A percentile compares a stretch with the other conserved stretches of the same genome.
phyloP scores from a whole-genome alignment of 1,140 invertebrate genomes.

The Uloborus diversus region DNA sequence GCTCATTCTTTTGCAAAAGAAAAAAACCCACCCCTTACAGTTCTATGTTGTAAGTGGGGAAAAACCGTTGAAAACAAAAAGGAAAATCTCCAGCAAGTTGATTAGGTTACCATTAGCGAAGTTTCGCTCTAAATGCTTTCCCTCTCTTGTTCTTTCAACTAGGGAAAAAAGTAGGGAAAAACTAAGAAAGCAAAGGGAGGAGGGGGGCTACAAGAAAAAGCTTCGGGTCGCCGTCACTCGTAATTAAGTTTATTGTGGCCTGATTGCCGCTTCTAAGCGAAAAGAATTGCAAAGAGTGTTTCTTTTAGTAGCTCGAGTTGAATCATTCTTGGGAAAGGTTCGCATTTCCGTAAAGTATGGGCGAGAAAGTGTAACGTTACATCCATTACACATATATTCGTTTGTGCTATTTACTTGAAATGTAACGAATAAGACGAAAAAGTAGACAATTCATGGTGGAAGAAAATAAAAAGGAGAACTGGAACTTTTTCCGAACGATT shows the following conservation, averaged over 20 bases:
- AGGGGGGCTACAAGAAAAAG: conserved; percentile 15
- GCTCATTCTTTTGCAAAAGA: neutral
- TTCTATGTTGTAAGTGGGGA: neutral
- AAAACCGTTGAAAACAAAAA: neutral
- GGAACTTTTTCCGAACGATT: too few species aligned
- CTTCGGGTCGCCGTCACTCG: conserved; percentile 18
- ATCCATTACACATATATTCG: too few species aligned
- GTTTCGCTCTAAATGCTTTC: conserved; percentile 45
- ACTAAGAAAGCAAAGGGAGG: too few species aligned
- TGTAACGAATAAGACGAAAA: too few species aligned
- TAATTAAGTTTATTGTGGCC: conserved; percentile 55
- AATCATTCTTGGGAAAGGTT: neutral
- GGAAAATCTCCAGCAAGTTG: conserved; percentile 23
- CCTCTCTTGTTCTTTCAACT: conserved; percentile 3
- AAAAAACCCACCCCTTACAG: neutral
- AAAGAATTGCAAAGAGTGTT: conserved; percentile 46
- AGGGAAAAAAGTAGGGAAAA: neutral
- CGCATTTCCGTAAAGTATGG: too few species aligned
- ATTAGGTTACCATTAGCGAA: conserved; percentile 52
- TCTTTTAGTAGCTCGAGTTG: conserved; percentile 29
- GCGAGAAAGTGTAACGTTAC: too few species aligned
- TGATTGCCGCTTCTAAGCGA: conserved; percentile 39
- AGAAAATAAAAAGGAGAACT: too few species aligned
- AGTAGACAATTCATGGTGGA: too few species aligned
- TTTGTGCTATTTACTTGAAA: too few species aligned